Evolutionary conservation across 2,888 invertebrate species (phyloP).

Genomic region (Ichneumoninae sp.): DNA sequence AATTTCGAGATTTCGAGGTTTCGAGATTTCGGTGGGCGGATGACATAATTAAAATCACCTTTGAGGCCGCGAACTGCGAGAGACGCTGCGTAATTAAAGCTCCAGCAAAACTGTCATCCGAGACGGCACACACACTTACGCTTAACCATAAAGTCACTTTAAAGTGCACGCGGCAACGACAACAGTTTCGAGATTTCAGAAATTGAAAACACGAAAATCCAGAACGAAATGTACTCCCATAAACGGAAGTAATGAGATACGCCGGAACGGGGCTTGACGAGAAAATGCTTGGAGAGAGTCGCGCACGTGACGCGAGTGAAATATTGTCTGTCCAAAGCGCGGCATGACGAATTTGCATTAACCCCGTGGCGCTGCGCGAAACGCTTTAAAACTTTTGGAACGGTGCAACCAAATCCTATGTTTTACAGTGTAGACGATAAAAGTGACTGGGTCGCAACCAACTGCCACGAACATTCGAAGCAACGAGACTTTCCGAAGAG

Average conservation of each 20-base stretch:
- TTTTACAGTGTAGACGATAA: not conserved
- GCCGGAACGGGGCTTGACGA: not conserved
- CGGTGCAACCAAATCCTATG: constrained; percentile 31
- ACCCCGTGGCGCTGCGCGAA: not conserved
- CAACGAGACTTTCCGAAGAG: constrained; percentile 39
- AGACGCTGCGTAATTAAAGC: not conserved
- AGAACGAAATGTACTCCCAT: constrained; percentile 9
- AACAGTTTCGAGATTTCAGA: not conserved
- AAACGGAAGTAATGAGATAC: constrained; percentile 29
- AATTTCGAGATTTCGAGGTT: not conserved
- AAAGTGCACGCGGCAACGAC: not conserved
- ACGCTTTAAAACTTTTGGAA: constrained; percentile 44
- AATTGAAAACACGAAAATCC: constrained; percentile 20
- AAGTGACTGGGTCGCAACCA: not conserved
- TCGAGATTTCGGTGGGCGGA: not conserved
- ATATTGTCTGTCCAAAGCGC: constrained; percentile 48
- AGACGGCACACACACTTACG: not conserved
- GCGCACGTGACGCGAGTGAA: not conserved
- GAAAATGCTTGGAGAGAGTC: constrained; percentile 1
- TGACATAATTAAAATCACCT: constrained; percentile 47
- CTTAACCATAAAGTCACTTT: not conserved
- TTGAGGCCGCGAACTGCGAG: constrained; percentile 1
- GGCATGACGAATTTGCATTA: constrained; percentile 53
- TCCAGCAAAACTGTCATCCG: not conserved
- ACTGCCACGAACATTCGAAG: constrained; percentile 3